Percentiles rank a stretch among this genome's conserved stretches.
phyloP scores from a whole-genome alignment of 2,113 vertebrate species.

The Barnardius zonarius region DNA sequence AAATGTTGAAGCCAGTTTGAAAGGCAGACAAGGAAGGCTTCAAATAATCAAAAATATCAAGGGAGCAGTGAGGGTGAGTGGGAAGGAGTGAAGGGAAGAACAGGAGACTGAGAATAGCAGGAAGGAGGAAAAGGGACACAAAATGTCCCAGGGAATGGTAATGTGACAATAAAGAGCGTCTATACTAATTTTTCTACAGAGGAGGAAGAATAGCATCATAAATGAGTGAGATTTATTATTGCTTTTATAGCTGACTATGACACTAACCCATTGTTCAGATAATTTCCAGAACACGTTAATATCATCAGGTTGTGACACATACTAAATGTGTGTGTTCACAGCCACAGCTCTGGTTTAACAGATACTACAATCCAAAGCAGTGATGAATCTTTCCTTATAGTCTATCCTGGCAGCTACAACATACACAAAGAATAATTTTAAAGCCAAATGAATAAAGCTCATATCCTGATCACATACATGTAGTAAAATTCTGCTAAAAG shows the following conservation, averaged over 20 bases:
- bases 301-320: background rate
- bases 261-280: background rate
- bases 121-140: background rate
- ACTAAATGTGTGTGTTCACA: background rate
- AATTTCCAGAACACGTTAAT: background rate
- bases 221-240: background rate
- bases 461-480: background rate
- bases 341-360: background rate
- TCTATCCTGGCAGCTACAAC: background rate
- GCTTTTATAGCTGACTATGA: background rate
- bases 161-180: background rate
- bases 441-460: background rate
- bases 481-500: background rate
- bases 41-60: background rate
- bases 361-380: background rate
- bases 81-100: background rate
- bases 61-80: background rate
- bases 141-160: background rate
- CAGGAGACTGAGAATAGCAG: background rate
- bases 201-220: background rate
- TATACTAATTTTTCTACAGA: background rate
- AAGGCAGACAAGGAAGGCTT: background rate
- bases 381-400: background rate
- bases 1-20: background rate
- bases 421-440: background rate